Conservation (phyloP, 2,888 invertebrate species). For the Drosophila nigritarsus region DNA sequence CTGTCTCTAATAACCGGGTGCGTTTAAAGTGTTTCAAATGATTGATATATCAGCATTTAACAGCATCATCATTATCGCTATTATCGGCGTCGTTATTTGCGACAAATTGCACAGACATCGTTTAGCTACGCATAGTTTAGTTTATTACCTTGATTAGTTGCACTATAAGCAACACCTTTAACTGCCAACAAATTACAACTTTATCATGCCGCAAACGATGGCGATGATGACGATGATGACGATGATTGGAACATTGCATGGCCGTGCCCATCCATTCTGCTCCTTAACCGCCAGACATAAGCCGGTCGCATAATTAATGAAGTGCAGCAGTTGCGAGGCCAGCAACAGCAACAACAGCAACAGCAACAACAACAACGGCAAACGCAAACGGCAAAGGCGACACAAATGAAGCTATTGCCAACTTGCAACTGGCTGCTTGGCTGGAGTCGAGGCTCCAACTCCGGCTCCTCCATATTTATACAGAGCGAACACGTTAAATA, state of each 20-base stretch:
- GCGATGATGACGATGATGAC: conserved; percentile 18
- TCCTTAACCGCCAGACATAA: conserved; percentile 38
- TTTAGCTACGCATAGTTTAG: conserved; percentile 77
- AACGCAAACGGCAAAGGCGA: conserved; percentile 33
- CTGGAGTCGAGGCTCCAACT: conserved; percentile 31
- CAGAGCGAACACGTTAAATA: conserved; percentile 79
- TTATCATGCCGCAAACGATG: conserved; percentile 79
- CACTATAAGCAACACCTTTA: conserved; percentile 82
- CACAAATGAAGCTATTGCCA: conserved; percentile 77
- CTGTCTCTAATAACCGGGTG: neutral
- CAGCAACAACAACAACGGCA: conserved; percentile 3
- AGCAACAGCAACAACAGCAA: conserved; percentile 20
- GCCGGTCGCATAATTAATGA: conserved; percentile 77
- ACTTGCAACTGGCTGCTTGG: conserved; percentile 14
- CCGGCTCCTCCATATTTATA: conserved; percentile 73
- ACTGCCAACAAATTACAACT: conserved; percentile 81
- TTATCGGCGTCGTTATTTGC: conserved; percentile 43
- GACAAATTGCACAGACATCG: conserved; percentile 65
- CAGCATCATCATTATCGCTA: conserved; percentile 29
- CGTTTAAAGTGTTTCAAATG: conserved; percentile 12
- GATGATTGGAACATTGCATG: conserved; percentile 39
- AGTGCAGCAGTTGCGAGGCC: conserved; percentile 66
- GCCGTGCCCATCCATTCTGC: conserved; percentile 66
- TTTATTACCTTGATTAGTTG: conserved; percentile 79
- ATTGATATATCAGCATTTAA: conserved; percentile 47